A percentile compares a stretch with the other conserved stretches of the same genome.
Conservation (phyloP, 2,888 invertebrate species). For the Antheraea assamensis region DNA sequence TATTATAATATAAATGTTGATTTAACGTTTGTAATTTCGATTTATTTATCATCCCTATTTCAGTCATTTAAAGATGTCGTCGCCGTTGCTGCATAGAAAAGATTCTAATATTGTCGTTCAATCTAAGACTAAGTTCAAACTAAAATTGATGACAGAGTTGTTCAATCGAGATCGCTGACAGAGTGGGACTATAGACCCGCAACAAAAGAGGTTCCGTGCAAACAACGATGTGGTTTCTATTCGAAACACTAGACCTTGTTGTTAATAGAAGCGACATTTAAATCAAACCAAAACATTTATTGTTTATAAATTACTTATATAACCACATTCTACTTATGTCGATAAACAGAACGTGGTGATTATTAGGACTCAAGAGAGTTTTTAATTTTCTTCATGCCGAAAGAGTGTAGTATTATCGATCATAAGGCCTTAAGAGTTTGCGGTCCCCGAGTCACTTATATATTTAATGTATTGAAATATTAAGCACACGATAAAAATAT, state of each 20-base stretch:
- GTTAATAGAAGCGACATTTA: not conserved
- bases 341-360: not conserved
- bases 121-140: conserved; percentile 21
- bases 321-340: no score
- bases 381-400: not conserved
- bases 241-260: not conserved
- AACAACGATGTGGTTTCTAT: conserved; percentile 10
- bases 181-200: conserved; percentile 35
- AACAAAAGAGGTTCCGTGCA: conserved; percentile 37
- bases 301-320: not conserved
- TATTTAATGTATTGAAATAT: not conserved
- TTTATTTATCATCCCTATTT: not conserved
- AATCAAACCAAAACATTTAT: not conserved
- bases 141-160: conserved; percentile 15
- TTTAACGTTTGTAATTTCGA: not conserved
- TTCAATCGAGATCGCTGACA: conserved; percentile 7
- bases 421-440: no score
- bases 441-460: no score
- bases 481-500: not conserved
- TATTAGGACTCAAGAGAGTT: not conserved
- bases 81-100: not conserved
- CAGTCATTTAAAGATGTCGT: not conserved
- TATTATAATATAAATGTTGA: not conserved
- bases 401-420: not conserved
- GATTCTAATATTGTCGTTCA: conserved; percentile 19